These are phyloP conservation scores for Periophthalmus magnuspinnatus DNA, from an alignment of 2,797 vertebrate species.

Conservation along the genomic window DNA sequence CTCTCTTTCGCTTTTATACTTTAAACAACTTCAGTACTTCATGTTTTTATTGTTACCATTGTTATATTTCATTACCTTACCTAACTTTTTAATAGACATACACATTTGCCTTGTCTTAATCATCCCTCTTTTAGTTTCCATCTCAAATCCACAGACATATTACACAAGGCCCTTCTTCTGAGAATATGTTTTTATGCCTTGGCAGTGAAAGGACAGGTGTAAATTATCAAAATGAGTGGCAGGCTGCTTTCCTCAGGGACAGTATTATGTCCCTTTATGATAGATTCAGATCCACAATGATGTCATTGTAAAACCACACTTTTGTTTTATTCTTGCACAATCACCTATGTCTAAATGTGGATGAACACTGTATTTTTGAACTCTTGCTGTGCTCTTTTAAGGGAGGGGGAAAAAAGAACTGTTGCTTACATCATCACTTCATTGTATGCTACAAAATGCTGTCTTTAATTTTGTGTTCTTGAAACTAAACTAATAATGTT, in stretches of 20 bases:
- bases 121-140: background rate
- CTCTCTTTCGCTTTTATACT: background rate
- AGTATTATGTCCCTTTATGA: background rate
- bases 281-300: slow-evolving; percentile 4
- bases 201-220: slow-evolving; percentile 4
- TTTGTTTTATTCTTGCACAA: slow-evolving; percentile 13
- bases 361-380: background rate
- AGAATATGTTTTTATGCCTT: background rate
- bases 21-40: background rate
- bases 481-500: too few species aligned
- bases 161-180: background rate
- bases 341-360: background rate
- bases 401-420: background rate
- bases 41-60: background rate
- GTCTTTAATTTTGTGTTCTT: background rate
- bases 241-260: background rate
- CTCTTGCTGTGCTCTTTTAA: background rate
- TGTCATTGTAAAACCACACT: slow-evolving; percentile 1
- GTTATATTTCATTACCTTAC: background rate
- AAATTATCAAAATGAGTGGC: slow-evolving; percentile 11
- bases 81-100: background rate
- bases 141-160: slow-evolving; percentile 5
- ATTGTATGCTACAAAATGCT: background rate
- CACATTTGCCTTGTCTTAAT: background rate
- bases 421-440: background rate